Evolutionary conservation across 2,113 vertebrate genomes (phyloP).

Genomic region (Sturnus vulgaris): DNA sequence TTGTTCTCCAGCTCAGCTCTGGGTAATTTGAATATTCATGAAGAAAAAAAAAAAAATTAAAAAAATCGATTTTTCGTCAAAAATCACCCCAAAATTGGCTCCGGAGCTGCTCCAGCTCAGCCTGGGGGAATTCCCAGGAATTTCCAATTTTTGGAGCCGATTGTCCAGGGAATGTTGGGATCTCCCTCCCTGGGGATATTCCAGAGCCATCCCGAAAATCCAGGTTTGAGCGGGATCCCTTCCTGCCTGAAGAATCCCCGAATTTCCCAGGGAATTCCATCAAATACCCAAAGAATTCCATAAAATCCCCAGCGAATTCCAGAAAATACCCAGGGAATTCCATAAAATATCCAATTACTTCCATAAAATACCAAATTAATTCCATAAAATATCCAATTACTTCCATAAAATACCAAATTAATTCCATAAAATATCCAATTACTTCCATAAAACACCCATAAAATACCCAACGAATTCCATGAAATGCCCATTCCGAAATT

Average conservation of each 20-base stretch:
- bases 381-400: too few species aligned
- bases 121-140: not conserved
- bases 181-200: not conserved
- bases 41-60: not conserved
- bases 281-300: too few species aligned
- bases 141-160: not conserved
- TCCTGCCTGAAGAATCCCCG: not conserved
- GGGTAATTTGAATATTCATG: not conserved
- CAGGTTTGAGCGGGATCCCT: rapidly evolving
- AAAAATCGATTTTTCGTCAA: not conserved
- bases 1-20: not conserved
- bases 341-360: too few species aligned
- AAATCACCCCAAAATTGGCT: rapidly evolving
- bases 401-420: too few species aligned
- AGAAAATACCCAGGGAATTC: too few species aligned
- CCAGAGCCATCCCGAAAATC: not conserved
- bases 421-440: too few species aligned
- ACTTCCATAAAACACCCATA: too few species aligned
- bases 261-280: not conserved
- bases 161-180: not conserved
- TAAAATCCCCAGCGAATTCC: too few species aligned
- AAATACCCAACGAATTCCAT: too few species aligned
- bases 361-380: too few species aligned
- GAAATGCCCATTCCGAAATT: not conserved
- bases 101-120: rapidly evolving